These are phyloP conservation scores for Porites divaricata DNA, from an alignment of 92 coral and sea anemone species.

Conservation along the genomic window DNA sequence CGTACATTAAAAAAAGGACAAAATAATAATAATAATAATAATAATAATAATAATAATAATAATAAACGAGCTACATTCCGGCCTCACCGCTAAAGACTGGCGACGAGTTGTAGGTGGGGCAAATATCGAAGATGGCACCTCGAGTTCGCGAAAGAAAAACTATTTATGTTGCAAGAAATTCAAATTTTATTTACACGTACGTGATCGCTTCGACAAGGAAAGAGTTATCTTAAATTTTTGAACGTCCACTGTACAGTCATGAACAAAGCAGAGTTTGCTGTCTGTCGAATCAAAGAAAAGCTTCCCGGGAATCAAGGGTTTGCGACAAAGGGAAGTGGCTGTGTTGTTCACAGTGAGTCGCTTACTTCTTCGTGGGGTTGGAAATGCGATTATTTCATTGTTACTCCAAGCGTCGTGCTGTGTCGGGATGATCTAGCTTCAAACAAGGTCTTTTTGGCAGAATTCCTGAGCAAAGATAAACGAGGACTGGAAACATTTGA, in stretches of 20 bases:
- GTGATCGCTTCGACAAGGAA: background rate
- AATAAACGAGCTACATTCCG: background rate
- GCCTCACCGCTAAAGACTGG: conserved; percentile 28
- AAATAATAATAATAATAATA: no score
- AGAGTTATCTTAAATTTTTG: background rate
- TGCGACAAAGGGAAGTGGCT: conserved; percentile 81
- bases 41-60: no score
- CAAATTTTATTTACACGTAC: background rate
- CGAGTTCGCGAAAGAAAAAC: background rate
- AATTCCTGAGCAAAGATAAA: conserved; percentile 77
- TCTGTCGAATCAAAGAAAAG: conserved; percentile 84
- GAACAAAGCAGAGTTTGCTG: conserved; percentile 87
- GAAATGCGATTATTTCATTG: conserved; percentile 77
- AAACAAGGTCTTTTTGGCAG: conserved; percentile 70
- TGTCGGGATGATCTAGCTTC: conserved; percentile 64
- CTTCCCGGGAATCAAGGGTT: conserved; percentile 72
- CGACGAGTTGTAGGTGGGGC: conserved; percentile 7
- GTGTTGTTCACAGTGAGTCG: conserved; percentile 68
- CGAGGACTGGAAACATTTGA: conserved; percentile 84
- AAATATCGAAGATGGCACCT: conserved; percentile 19
- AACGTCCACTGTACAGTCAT: conserved; percentile 13
- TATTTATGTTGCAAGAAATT: background rate
- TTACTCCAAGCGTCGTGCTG: conserved; percentile 76
- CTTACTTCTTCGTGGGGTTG: conserved; percentile 77
- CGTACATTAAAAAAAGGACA: no score